phyloP scores from a whole-genome alignment of 1,140 invertebrate species.

The Periplaneta americana region DNA sequence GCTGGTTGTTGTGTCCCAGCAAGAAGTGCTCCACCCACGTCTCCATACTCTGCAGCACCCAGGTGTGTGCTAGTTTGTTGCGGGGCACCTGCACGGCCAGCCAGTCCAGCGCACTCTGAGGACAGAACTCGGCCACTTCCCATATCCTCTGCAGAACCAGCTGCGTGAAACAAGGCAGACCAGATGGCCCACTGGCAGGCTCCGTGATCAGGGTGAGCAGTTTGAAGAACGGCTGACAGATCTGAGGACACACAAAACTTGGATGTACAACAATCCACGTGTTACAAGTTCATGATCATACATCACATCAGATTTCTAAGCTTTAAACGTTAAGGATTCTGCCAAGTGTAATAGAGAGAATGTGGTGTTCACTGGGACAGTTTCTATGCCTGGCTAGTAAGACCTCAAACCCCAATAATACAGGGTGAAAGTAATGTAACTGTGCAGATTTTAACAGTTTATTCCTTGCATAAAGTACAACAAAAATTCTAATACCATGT shows the following conservation, averaged over 20 bases:
- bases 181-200: slow-evolving; percentile 56
- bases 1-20: slow-evolving; percentile 74
- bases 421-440: too few relatives aligned
- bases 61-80: slow-evolving; percentile 83
- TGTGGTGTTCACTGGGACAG: too few relatives aligned
- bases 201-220: slow-evolving; percentile 75
- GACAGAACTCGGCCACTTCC: slow-evolving; percentile 85
- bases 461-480: too few relatives aligned
- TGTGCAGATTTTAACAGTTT: too few relatives aligned
- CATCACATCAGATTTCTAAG: too few relatives aligned
- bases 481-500: too few relatives aligned
- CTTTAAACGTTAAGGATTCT: too few relatives aligned
- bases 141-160: slow-evolving; percentile 80
- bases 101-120: slow-evolving; percentile 89
- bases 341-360: too few relatives aligned
- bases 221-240: slow-evolving; percentile 87
- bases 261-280: too few relatives aligned
- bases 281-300: too few relatives aligned
- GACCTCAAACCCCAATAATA: too few relatives aligned
- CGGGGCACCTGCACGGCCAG: slow-evolving; percentile 76
- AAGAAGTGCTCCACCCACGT: slow-evolving; percentile 87
- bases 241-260: slow-evolving; percentile 32
- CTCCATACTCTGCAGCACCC: slow-evolving; percentile 81
- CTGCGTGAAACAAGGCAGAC: slow-evolving; percentile 83
- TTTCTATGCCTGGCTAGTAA: too few relatives aligned